phyloP scores from a whole-genome alignment of 2,113 vertebrate species.

The Odocoileus virginianus region DNA sequence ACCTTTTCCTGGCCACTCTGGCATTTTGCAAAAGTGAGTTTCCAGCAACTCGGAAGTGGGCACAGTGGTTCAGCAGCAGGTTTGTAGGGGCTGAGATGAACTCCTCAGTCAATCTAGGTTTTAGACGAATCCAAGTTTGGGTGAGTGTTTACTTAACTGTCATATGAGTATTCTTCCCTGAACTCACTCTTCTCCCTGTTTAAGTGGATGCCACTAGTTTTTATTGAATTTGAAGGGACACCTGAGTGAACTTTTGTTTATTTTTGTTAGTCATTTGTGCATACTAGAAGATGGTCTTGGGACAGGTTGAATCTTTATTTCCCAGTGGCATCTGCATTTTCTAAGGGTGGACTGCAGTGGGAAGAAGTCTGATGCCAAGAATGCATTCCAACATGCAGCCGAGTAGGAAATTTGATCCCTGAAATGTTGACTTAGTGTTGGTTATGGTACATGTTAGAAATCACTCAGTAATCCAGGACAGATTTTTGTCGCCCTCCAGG shows the following conservation, averaged over 20 bases:
- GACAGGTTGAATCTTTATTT: constrained; percentile 49
- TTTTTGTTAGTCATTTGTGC: constrained; percentile 37
- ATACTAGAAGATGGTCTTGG: constrained; percentile 36
- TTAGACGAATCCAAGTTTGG: constrained; percentile 30
- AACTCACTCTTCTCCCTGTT: neutral
- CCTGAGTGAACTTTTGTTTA: constrained; percentile 38
- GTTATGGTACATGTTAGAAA: constrained; percentile 74
- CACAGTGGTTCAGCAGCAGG: neutral
- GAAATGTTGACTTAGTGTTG: constrained; percentile 68
- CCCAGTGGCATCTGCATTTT: constrained; percentile 39
- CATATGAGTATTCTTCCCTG: neutral
- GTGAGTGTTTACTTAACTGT: neutral
- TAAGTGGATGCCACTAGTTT: constrained; percentile 35
- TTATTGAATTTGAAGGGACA: constrained; percentile 24
- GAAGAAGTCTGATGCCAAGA: constrained; percentile 63
- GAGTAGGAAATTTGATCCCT: constrained; percentile 64
- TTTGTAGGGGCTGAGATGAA: neutral
- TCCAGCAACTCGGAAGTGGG: constrained; percentile 17
- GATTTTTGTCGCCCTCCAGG: constrained; percentile 57
- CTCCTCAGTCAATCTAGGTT: neutral
- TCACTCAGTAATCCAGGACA: constrained; percentile 71
- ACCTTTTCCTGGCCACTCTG: constrained; percentile 4
- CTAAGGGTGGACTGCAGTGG: constrained; percentile 30
- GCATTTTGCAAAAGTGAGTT: constrained; percentile 14
- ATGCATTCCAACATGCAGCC: constrained; percentile 53